Conservation (phyloP, 2,797 vertebrate genomes). For the Neosilurus mollespiculum region DNA sequence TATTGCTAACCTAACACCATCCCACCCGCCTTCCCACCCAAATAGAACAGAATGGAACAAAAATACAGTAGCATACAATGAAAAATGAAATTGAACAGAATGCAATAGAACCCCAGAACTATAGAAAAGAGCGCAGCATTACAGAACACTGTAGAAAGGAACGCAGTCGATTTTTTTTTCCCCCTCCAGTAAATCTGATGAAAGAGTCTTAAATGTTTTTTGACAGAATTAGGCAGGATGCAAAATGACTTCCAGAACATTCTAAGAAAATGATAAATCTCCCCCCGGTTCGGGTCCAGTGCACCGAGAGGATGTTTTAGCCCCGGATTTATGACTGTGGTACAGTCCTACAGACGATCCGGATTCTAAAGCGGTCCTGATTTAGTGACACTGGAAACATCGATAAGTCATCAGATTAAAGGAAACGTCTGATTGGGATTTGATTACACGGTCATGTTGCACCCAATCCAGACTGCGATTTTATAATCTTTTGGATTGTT, state of each 20-base stretch:
- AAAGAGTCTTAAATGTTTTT: background rate
- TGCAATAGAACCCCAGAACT: background rate
- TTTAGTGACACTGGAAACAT: conserved; percentile 18
- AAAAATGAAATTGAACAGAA: background rate
- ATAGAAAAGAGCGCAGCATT: background rate
- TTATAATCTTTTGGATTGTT: conserved; percentile 7
- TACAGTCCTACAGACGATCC: conserved; percentile 11
- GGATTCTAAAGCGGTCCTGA: conserved; percentile 1
- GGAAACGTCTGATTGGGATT: conserved; percentile 11
- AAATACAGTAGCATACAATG: background rate
- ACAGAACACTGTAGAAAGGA: background rate
- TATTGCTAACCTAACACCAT: no score
- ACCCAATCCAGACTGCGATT: background rate
- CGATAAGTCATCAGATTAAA: conserved; percentile 32
- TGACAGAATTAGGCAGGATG: background rate
- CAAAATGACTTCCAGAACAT: background rate
- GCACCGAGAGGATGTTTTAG: background rate
- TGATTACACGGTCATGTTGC: conserved; percentile 30
- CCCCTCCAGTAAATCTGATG: background rate
- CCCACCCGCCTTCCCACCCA: no score
- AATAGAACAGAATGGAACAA: no score
- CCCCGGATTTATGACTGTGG: background rate
- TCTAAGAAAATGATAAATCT: no score
- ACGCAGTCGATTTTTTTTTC: background rate
- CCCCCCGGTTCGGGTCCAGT: background rate